Percentiles rank a stretch among this genome's conserved stretches.
phyloP scores from a whole-genome alignment of 1,140 invertebrate species.

The Eumaeus atala region DNA sequence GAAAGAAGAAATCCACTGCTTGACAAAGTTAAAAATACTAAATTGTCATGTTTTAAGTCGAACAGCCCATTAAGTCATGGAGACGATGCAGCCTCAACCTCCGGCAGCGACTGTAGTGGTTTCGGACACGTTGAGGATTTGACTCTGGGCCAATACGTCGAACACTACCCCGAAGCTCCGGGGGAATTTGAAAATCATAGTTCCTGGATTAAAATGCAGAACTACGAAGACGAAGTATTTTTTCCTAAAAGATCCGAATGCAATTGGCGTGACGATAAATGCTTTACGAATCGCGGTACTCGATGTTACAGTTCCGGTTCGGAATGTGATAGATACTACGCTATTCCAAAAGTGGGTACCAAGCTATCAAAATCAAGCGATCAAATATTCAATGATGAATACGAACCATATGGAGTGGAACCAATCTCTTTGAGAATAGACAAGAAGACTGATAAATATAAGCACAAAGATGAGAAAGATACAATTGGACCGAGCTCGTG shows the following conservation, averaged over 20 bases:
- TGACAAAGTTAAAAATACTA: slow-evolving; percentile 82
- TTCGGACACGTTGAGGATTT: slow-evolving; percentile 69
- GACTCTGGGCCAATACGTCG: slow-evolving; percentile 57
- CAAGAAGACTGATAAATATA: slow-evolving; percentile 70
- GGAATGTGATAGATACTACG: slow-evolving; percentile 65
- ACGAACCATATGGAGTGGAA: slow-evolving; percentile 42
- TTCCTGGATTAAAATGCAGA: slow-evolving; percentile 67
- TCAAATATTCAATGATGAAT: slow-evolving; percentile 72
- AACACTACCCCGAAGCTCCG: slow-evolving; percentile 52
- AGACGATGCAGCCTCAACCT: slow-evolving; percentile 69
- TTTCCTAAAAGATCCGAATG: slow-evolving; percentile 56
- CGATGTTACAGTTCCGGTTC: slow-evolving; percentile 71
- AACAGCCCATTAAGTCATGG: slow-evolving; percentile 59
- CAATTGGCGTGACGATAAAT: slow-evolving; percentile 57
- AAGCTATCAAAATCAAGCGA: slow-evolving; percentile 73
- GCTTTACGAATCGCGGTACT: slow-evolving; percentile 56
- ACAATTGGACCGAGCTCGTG: slow-evolving; percentile 75
- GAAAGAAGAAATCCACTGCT: slow-evolving; percentile 82
- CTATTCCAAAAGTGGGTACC: slow-evolving; percentile 58
- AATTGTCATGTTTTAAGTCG: slow-evolving; percentile 80
- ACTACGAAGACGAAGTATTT: slow-evolving; percentile 69
- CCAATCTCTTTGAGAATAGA: slow-evolving; percentile 44
- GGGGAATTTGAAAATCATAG: slow-evolving; percentile 69
- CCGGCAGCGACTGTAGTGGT: slow-evolving; percentile 73
- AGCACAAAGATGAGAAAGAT: slow-evolving; percentile 65